A percentile compares a stretch with the other conserved stretches of the same genome.
phyloP scores from a whole-genome alignment of 1,140 invertebrate genomes.

The Littorina saxatilis region DNA sequence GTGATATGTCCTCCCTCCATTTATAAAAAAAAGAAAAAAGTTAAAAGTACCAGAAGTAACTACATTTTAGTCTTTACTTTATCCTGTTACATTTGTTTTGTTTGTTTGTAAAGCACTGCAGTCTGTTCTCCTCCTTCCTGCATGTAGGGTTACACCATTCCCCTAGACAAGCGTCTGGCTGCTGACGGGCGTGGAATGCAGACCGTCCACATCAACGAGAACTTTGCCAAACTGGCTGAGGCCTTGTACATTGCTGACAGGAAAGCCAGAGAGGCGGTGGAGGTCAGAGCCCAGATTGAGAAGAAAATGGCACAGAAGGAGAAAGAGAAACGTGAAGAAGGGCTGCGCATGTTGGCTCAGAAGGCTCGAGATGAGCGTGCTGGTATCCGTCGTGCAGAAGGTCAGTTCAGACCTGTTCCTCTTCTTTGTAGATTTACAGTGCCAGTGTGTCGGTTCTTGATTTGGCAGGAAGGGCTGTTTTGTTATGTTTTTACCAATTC shows the following conservation, averaged over 20 bases:
- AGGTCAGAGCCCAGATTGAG: slow-evolving; percentile 96
- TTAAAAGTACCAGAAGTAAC: too few species aligned
- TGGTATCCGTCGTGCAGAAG: slow-evolving; percentile 77
- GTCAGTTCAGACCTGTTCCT: slow-evolving; percentile 34
- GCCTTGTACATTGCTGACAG: slow-evolving; percentile 98
- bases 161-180: slow-evolving; percentile 97
- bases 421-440: too few species aligned
- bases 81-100: too few species aligned
- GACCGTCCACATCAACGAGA: slow-evolving; percentile 98
- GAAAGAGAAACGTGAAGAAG: slow-evolving; percentile 98
- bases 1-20: too few species aligned
- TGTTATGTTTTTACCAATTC: too few species aligned
- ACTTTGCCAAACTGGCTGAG: slow-evolving; percentile 98
- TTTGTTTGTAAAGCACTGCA: too few species aligned
- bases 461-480: too few species aligned
- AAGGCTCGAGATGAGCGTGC: slow-evolving; percentile 96
- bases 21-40: too few species aligned
- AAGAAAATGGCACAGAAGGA: slow-evolving; percentile 98
- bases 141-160: slow-evolving; percentile 93
- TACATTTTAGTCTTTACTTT: too few species aligned
- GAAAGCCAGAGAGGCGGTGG: slow-evolving; percentile 93
- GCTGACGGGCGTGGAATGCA: slow-evolving; percentile 98
- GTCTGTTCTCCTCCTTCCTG: too few species aligned
- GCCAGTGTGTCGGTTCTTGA: too few species aligned
- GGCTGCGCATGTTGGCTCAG: slow-evolving; percentile 93